Conservation (phyloP, 2,888 invertebrate species). For the Ptychoptera albimana region DNA sequence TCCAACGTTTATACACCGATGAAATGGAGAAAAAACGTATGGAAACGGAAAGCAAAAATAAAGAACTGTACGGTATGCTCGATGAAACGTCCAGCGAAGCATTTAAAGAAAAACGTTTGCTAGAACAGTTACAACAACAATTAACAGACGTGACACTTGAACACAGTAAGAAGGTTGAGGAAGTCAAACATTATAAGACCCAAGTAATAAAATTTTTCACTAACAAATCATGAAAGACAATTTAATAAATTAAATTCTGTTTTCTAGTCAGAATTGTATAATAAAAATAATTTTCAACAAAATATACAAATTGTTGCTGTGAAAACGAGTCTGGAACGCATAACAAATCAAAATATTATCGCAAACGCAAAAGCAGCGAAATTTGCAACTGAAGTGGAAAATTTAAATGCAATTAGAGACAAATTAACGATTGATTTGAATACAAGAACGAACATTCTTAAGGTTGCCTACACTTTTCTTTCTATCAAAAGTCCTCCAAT, state of each 20-base stretch:
- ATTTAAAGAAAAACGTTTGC: conserved; percentile 22
- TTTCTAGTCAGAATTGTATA: neutral
- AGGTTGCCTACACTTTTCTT: conserved; percentile 13
- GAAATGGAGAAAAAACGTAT: conserved; percentile 25
- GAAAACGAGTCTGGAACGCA: conserved; percentile 24
- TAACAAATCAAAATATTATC: conserved; percentile 23
- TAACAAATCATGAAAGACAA: neutral
- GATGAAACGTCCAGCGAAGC: conserved; percentile 29
- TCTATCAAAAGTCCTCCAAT: neutral
- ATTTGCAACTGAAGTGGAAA: conserved; percentile 23
- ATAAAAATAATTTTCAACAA: conserved; percentile 21
- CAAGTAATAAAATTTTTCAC: conserved; percentile 6
- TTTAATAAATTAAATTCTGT: neutral
- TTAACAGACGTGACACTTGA: conserved; percentile 19
- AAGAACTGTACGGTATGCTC: conserved; percentile 22
- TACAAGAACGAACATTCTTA: conserved; percentile 23
- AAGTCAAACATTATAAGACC: conserved; percentile 18
- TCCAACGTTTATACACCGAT: conserved; percentile 23
- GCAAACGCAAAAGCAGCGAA: conserved; percentile 26
- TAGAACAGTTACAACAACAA: conserved; percentile 21
- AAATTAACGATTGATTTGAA: conserved; percentile 21
- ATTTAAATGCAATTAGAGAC: conserved; percentile 22
- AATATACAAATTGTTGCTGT: conserved; percentile 26
- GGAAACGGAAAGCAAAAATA: conserved; percentile 24
- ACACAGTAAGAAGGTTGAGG: conserved; percentile 20